Evolutionary conservation across 2,797 vertebrate species (phyloP).

Genomic region (Brotogeris chrysoptera): DNA sequence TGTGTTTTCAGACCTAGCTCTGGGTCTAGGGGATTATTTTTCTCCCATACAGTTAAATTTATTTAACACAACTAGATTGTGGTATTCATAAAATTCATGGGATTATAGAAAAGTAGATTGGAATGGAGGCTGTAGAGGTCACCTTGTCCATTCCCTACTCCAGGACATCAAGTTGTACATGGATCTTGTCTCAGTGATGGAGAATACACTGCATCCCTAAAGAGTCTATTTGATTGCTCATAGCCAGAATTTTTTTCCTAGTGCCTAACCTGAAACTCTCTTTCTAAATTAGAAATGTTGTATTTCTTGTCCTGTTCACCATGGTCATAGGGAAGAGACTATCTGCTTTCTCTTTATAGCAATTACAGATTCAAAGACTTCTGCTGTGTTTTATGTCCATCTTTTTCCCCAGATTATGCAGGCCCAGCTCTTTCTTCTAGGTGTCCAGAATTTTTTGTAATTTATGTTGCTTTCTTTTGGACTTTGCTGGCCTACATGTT

Average conservation of each 20-base stretch:
- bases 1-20: constrained; percentile 4
- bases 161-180: background rate
- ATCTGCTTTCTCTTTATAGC: background rate
- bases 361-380: background rate
- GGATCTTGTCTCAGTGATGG: background rate
- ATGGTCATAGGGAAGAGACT: background rate
- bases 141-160: background rate
- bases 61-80: background rate
- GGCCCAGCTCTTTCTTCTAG: background rate
- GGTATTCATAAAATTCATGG: background rate
- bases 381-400: background rate
- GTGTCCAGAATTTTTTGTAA: background rate
- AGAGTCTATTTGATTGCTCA: background rate
- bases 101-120: background rate
- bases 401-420: background rate
- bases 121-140: background rate
- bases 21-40: background rate
- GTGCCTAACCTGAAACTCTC: background rate
- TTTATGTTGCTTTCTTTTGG: background rate
- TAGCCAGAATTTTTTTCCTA: background rate
- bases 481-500: background rate
- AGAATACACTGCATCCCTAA: background rate
- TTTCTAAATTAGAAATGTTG: background rate
- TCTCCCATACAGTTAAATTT: constrained; percentile 2
- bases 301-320: background rate